Percentiles rank a stretch among this genome's conserved stretches.
Conservation (phyloP, 2,888 invertebrate genomes). For the Dorcus hopei region DNA sequence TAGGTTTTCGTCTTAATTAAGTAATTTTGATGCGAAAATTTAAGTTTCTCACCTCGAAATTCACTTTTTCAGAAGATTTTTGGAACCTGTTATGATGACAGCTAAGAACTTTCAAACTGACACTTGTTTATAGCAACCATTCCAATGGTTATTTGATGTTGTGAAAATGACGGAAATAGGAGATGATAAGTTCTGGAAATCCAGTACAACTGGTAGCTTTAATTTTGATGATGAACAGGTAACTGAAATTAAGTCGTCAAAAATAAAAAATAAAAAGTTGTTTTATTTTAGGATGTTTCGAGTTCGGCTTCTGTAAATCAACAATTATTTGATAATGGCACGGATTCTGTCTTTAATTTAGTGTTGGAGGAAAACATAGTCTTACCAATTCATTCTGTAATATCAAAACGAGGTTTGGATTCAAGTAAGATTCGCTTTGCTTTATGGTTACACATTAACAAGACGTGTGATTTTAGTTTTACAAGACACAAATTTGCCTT, state of each 20-base stretch:
- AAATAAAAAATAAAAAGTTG: too few species aligned
- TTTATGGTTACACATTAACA: background rate
- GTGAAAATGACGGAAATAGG: constrained; percentile 2
- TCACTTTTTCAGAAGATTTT: too few species aligned
- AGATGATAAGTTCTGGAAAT: constrained; percentile 76
- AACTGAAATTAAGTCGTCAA: background rate
- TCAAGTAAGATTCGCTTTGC: constrained; percentile 18
- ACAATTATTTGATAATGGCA: constrained; percentile 10
- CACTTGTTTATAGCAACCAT: too few species aligned
- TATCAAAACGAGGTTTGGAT: constrained; percentile 39
- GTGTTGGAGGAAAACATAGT: constrained; percentile 31
- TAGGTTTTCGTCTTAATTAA: too few species aligned
- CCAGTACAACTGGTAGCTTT: constrained; percentile 68
- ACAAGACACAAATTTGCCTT: constrained; percentile 45
- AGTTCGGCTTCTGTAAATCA: background rate
- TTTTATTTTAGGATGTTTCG: background rate
- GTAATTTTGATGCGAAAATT: too few species aligned
- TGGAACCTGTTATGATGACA: too few species aligned
- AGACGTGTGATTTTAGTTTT: constrained; percentile 44
- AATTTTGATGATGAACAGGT: constrained; percentile 76
- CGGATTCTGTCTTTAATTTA: constrained; percentile 30
- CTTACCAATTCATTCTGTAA: constrained; percentile 39
- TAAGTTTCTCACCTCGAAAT: too few species aligned
- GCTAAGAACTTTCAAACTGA: too few species aligned
- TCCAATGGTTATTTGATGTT: too few species aligned